A percentile compares a stretch with the other conserved stretches of the same genome.
phyloP scores from a whole-genome alignment of 1,140 invertebrate species.

The Trigoniulus corallinus region DNA sequence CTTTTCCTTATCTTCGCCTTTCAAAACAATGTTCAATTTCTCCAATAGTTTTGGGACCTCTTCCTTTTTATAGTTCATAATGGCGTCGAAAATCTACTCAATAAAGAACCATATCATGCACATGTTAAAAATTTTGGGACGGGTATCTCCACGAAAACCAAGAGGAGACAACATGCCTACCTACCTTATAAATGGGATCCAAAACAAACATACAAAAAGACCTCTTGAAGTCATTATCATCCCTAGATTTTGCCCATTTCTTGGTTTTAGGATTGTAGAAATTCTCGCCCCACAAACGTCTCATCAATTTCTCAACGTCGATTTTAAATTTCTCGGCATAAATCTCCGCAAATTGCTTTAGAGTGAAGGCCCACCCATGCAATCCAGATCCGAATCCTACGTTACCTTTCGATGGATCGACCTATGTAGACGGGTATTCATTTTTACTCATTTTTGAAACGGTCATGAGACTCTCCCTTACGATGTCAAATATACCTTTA shows the following conservation, averaged over 20 bases:
- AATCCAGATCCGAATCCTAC: constrained; percentile 98
- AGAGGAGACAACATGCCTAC: no score
- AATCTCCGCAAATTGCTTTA: constrained; percentile 99
- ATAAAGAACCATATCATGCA: constrained; percentile 4
- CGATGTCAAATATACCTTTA: constrained; percentile 58
- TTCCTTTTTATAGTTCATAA: constrained; percentile 97
- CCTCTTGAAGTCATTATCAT: constrained; percentile 69
- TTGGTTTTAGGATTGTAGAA: constrained; percentile 96
- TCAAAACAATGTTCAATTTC: constrained; percentile 82
- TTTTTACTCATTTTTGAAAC: no score
- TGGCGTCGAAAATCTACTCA: constrained; percentile 70
- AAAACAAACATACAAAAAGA: constrained; percentile 98
- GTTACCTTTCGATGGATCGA: constrained; percentile 93
- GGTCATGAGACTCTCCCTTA: no score
- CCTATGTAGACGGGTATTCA: no score
- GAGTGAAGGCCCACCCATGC: constrained; percentile 98
- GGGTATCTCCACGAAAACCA: background rate
- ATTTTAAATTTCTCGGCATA: constrained; percentile 98
- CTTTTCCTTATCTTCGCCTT: constrained; percentile 89
- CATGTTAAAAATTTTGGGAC: background rate
- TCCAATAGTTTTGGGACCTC: constrained; percentile 68
- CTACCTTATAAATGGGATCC: constrained; percentile 93
- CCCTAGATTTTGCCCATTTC: constrained; percentile 91
- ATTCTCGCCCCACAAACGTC: constrained; percentile 69
- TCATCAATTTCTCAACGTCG: constrained; percentile 94